phyloP scores from a whole-genome alignment of 2,888 invertebrate genomes.

The Gari tellinella region DNA sequence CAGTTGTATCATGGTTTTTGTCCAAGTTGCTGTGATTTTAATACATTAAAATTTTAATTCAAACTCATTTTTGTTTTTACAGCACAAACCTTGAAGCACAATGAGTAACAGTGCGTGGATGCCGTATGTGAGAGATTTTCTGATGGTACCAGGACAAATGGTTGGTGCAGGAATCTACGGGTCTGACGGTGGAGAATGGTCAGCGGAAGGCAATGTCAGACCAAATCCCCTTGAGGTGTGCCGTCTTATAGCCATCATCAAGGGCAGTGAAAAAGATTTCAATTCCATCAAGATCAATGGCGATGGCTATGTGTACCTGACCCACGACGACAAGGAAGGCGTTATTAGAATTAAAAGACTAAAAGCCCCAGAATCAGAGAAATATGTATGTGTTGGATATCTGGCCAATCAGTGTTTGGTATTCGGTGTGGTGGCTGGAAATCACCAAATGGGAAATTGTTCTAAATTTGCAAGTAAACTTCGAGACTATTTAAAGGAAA shows the following conservation, averaged over 20 bases:
- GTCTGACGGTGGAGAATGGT: conserved; percentile 55
- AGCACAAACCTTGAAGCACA: no score
- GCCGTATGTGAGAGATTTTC: conserved; percentile 46
- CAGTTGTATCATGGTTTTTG: no score
- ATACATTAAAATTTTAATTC: no score
- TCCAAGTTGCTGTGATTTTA: no score
- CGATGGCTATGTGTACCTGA: conserved; percentile 41
- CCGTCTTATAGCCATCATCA: conserved; percentile 47
- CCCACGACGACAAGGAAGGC: conserved; percentile 48
- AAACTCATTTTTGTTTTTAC: no score
- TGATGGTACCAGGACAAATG: conserved; percentile 57
- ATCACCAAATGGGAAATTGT: conserved; percentile 57
- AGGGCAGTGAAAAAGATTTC: conserved; percentile 50
- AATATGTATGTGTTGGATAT: conserved; percentile 52
- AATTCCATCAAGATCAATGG: conserved; percentile 53
- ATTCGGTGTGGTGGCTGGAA: conserved; percentile 53
- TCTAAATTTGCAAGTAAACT: conserved; percentile 53
- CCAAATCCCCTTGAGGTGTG: conserved; percentile 41
- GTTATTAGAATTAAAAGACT: conserved; percentile 48
- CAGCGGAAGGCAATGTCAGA: conserved; percentile 37
- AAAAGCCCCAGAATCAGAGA: conserved; percentile 46
- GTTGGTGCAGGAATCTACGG: conserved; percentile 54
- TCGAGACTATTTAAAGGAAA: conserved; percentile 54
- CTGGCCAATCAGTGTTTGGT: conserved; percentile 47
- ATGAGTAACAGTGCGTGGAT: conserved; percentile 47